phyloP scores from a whole-genome alignment of 1,140 invertebrate species.

The Drosophila bocqueti region DNA sequence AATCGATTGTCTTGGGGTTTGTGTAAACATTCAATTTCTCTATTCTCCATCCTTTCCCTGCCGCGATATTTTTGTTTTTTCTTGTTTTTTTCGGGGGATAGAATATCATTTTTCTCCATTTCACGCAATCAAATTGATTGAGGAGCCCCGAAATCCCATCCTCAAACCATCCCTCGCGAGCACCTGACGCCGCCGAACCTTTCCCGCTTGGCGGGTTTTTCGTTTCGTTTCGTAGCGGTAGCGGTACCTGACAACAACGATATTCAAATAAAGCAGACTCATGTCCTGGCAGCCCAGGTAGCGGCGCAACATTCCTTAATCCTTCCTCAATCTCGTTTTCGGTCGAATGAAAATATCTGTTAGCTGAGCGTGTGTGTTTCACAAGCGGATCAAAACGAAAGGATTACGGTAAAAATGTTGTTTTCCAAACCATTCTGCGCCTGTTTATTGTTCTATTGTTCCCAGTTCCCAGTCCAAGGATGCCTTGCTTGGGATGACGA shows the following conservation, averaged over 20 bases:
- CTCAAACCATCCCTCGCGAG: conserved; percentile 36
- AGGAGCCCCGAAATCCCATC: conserved; percentile 34
- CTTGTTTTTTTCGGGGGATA: conserved; percentile 15
- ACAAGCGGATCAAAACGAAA: conserved; percentile 82
- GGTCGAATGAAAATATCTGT: conserved; percentile 76
- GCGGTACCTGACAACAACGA: conserved; percentile 36
- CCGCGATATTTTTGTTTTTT: conserved; percentile 7
- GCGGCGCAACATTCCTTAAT: conserved; percentile 58
- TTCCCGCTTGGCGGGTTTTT: conserved; percentile 33
- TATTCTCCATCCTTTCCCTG: conserved; percentile 9
- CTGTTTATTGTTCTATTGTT: conserved; percentile 61
- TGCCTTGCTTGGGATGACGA: not conserved
- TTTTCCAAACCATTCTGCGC: conserved; percentile 40
- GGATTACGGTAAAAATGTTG: conserved; percentile 81
- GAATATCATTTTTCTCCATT: conserved; percentile 77
- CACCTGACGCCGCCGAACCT: conserved; percentile 58
- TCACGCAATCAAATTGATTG: conserved; percentile 74
- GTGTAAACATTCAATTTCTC: conserved; percentile 59
- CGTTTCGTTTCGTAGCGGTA: conserved; percentile 14
- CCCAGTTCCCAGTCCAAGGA: conserved; percentile 40
- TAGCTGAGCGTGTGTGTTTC: conserved; percentile 34
- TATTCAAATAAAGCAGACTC: conserved; percentile 77
- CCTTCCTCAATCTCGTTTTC: conserved; percentile 80
- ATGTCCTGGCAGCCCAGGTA: conserved; percentile 45
- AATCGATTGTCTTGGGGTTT: conserved; percentile 46